phyloP scores from a whole-genome alignment of 2,113 vertebrate genomes.

The Crocuta crocuta region DNA sequence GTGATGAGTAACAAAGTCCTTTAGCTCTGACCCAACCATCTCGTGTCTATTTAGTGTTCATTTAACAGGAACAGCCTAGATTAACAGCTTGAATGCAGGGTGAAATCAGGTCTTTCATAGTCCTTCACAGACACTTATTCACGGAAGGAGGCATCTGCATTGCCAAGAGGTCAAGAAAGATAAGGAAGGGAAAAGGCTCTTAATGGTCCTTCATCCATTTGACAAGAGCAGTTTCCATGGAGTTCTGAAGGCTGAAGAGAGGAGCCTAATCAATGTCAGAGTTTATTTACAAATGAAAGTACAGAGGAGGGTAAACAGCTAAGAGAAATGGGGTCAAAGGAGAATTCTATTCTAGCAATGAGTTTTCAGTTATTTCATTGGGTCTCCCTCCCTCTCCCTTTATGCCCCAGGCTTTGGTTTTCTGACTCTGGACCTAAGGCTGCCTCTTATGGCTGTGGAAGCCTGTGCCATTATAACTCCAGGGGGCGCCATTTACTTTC shows the following conservation, averaged over 20 bases:
- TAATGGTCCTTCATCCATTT: neutral
- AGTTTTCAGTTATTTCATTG: neutral
- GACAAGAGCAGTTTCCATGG: neutral
- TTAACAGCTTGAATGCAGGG: neutral
- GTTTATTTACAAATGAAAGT: neutral
- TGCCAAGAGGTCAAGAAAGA: neutral
- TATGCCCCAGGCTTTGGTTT: neutral
- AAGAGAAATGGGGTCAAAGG: neutral
- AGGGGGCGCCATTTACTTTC: neutral
- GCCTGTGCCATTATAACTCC: neutral
- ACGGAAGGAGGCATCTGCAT: neutral
- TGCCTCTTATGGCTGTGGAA: neutral
- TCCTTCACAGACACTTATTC: neutral
- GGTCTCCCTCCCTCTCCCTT: neutral
- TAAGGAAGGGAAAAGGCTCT: neutral
- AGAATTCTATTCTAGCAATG: neutral
- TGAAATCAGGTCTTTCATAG: neutral
- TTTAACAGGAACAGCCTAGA: neutral
- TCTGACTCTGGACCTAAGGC: neutral
- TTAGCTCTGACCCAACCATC: neutral
- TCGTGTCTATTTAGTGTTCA: neutral
- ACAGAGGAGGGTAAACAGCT: neutral
- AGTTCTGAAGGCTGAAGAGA: neutral
- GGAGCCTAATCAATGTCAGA: neutral
- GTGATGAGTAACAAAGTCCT: neutral